Conservation (phyloP, 2,888 invertebrate genomes). For the Ceramica pisi region DNA sequence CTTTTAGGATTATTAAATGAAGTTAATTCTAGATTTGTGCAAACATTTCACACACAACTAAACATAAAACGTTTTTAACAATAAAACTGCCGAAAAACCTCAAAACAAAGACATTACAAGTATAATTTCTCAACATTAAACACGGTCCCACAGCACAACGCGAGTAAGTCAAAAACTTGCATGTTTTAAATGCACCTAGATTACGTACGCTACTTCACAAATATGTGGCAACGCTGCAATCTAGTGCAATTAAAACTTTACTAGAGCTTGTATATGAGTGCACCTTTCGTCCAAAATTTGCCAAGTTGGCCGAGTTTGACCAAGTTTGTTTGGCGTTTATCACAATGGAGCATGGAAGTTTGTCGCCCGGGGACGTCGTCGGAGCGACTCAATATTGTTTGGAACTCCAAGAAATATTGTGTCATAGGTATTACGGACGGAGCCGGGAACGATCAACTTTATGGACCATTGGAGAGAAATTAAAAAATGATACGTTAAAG, state of each 20-base stretch:
- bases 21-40: slow-evolving; percentile 14
- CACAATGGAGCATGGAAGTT: slow-evolving; percentile 81
- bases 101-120: slow-evolving; percentile 49
- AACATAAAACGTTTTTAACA: slow-evolving; percentile 29
- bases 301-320: slow-evolving; percentile 76
- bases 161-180: slow-evolving; percentile 58
- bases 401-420: slow-evolving; percentile 78
- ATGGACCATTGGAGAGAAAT: slow-evolving; percentile 53
- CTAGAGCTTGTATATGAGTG: slow-evolving; percentile 84
- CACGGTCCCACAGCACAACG: slow-evolving; percentile 27
- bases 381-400: slow-evolving; percentile 78
- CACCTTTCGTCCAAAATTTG: slow-evolving; percentile 85
- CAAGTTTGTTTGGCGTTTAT: slow-evolving; percentile 75
- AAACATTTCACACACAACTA: slow-evolving; percentile 32
- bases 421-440: slow-evolving; percentile 66
- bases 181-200: slow-evolving; percentile 63
- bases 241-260: slow-evolving; percentile 88
- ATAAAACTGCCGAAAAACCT: slow-evolving; percentile 39
- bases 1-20: not conserved
- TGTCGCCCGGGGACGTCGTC: slow-evolving; percentile 67
- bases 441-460: slow-evolving; percentile 59
- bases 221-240: slow-evolving; percentile 78
- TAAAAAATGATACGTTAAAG: slow-evolving; percentile 49
- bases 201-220: slow-evolving; percentile 65
- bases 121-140: slow-evolving; percentile 33